Conservation (phyloP, 2,113 vertebrate genomes). For the Dolichotis patagonum region DNA sequence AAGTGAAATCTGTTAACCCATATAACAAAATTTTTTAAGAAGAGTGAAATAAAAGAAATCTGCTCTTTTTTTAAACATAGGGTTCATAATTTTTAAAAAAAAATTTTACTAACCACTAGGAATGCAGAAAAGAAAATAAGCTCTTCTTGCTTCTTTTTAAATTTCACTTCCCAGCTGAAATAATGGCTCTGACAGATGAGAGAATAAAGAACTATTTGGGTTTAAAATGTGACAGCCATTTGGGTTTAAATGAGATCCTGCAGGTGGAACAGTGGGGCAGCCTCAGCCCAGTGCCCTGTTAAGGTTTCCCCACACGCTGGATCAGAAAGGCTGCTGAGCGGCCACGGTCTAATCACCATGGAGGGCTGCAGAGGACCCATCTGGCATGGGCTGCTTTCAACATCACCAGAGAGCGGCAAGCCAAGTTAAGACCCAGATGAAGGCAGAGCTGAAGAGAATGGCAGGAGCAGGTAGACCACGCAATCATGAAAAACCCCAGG, state of each 20-base stretch:
- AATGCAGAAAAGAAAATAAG: not conserved
- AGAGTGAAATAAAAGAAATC: not conserved
- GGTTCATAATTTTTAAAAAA: not conserved
- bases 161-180: constrained; percentile 38
- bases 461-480: not conserved
- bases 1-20: not conserved
- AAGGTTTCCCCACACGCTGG: not conserved
- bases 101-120: not conserved
- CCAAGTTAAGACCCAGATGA: constrained; percentile 39
- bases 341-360: not conserved
- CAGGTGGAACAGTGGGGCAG: not conserved
- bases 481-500: not conserved
- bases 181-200: constrained; percentile 13
- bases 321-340: constrained; percentile 9
- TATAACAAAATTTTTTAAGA: not conserved
- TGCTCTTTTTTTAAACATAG: not conserved
- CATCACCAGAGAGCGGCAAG: not conserved
- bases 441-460: not conserved
- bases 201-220: not conserved
- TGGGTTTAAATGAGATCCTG: constrained; percentile 12
- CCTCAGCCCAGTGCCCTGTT: not conserved
- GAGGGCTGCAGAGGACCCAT: not conserved
- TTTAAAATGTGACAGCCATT: not conserved
- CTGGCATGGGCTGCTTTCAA: not conserved
- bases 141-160: not conserved